Evolutionary conservation across 2,888 invertebrate genomes (phyloP).

Genomic region (Yponomeuta evonymella): DNA sequence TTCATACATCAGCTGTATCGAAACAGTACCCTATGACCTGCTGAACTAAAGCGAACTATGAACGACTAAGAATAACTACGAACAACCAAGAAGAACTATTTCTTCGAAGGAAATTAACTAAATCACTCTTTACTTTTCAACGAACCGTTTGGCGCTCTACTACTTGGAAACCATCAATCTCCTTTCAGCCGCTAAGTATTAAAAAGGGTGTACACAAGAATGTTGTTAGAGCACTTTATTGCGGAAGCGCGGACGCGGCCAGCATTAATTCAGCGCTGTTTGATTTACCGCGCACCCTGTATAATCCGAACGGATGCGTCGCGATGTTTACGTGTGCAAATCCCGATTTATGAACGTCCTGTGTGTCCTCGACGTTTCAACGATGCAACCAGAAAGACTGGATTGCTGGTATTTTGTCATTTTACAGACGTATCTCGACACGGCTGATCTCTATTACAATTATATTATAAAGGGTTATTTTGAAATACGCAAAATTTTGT

Average conservation of each 20-base stretch:
- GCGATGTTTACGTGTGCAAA: slow-evolving; percentile 7
- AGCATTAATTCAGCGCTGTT: slow-evolving; percentile 9
- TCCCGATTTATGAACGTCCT: slow-evolving; percentile 10
- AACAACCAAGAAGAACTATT: no score
- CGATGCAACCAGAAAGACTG: background rate
- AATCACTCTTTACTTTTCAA: no score
- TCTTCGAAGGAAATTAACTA: no score
- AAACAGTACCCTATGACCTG: no score
- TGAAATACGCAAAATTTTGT: no score
- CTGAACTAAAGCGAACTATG: no score
- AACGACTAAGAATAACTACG: no score
- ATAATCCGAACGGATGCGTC: slow-evolving; percentile 13
- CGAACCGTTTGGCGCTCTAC: background rate
- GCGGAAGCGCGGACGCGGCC: background rate
- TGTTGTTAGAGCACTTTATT: slow-evolving; percentile 3
- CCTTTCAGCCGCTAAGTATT: slow-evolving; percentile 3
- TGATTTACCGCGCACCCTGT: slow-evolving; percentile 12
- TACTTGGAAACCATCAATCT: slow-evolving; percentile 6
- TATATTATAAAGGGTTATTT: no score
- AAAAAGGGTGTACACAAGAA: slow-evolving; percentile 3
- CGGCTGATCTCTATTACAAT: no score
- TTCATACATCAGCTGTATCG: no score
- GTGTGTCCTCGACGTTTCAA: background rate
- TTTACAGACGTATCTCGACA: no score
- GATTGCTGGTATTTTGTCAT: background rate